Conservation (phyloP, 2,113 vertebrate genomes). For the Bungarus multicinctus region DNA sequence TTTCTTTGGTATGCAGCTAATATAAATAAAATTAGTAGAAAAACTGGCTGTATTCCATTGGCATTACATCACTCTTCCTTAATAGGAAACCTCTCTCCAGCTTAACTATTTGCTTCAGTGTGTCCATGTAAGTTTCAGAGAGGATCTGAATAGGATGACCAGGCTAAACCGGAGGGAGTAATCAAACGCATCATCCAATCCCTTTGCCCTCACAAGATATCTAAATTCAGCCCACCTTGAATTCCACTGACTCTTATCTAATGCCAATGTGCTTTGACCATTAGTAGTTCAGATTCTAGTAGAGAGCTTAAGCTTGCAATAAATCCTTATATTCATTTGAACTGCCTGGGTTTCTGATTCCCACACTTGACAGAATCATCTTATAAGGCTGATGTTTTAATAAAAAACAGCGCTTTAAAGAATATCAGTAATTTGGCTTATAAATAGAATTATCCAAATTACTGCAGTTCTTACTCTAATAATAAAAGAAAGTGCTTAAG, state of each 20-base stretch:
- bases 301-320: too few species aligned
- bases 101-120: conserved; percentile 60
- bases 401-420: conserved; percentile 24
- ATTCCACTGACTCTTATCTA: too few species aligned
- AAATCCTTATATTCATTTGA: too few species aligned
- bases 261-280: too few species aligned
- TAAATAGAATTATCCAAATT: neutral
- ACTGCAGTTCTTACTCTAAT: neutral
- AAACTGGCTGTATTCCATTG: conserved; percentile 63
- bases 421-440: neutral
- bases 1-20: conserved; percentile 73
- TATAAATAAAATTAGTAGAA: conserved; percentile 69
- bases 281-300: too few species aligned
- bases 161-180: neutral
- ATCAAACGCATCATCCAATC: neutral
- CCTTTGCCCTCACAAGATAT: too few species aligned
- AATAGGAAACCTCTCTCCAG: conserved; percentile 78
- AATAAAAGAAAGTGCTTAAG: neutral
- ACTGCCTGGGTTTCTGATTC: too few species aligned
- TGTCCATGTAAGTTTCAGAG: conserved; percentile 59
- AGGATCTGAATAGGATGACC: neutral
- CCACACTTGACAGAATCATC: conserved; percentile 16
- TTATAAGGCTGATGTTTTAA: conserved; percentile 49
- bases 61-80: conserved; percentile 80
- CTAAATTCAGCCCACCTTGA: too few species aligned